Base-by-base conservation (phyloP, 35 echinoderm and acorn worm genomes). In the Amphiura filiformis region DNA sequence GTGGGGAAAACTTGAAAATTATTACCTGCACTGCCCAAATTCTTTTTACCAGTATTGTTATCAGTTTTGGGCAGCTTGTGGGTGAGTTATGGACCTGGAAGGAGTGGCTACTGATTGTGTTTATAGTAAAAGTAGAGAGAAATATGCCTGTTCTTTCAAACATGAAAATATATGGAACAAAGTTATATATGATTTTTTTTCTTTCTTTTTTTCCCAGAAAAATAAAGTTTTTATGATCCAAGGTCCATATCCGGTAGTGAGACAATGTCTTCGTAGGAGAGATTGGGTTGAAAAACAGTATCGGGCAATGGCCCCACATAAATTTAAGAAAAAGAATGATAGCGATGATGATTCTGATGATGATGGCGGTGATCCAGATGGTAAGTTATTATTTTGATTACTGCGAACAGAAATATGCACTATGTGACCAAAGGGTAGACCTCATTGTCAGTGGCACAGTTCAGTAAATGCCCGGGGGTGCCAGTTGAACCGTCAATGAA, bases 241-340 rank as follows among this genome's bases (percentile, higher is more conserved):
- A 39, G 95, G 95, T 41, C 95, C 95, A 2, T 97, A 97, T 56
- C 95, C 95, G 28, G 92, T 97, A 39, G 95, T 97, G 23, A 83
- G 95, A 88, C 91, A 93, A 33, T 87, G 95, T 86, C 65, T 97
- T 23, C 88, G 92, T 75, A 83, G 89, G 38, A 80, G 95, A 40
- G 86, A 87, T 47, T 97, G 92, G 91, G 95, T 97, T 39, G 95
- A 97, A 81, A 97, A 97, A 65, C 92, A 97, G 39, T 97, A 97
- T 34, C 82, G 91, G 22, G 75, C 80, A 76, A 97, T 94, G 95
- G 86, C 89, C 32, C 91, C 92, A 0, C 95, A 97, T 81, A 88
- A 91, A 56, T 39, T 91, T 14, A 94, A 97, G 81, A 93, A 84
- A 78, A 93, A 91, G 36, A 80, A 80, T 15, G 78, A 35, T 17